Percentiles rank a stretch among this genome's conserved stretches.
Evolutionary conservation across 2,797 vertebrate species (phyloP).

Genomic region (Pyrocephalus nanus): DNA sequence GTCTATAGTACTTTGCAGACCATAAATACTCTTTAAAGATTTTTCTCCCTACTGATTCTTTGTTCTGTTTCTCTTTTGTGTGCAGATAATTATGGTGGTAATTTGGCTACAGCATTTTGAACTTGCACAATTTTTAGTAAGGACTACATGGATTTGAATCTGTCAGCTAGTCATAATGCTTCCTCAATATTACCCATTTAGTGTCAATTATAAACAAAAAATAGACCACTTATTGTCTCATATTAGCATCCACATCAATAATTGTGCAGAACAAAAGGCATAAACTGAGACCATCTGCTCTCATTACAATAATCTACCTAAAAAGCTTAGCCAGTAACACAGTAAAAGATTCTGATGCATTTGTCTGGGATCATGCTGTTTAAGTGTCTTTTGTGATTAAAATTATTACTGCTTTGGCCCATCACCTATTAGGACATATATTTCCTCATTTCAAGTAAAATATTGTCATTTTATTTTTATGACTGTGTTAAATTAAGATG

Average conservation of each 20-base stretch:
- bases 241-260: slow-evolving; percentile 75
- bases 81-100: slow-evolving; percentile 17
- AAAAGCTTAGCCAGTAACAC: slow-evolving; percentile 55
- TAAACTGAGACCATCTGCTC: slow-evolving; percentile 77
- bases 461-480: slow-evolving; percentile 48
- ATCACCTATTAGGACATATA: slow-evolving; percentile 46
- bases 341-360: slow-evolving; percentile 64
- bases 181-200: slow-evolving; percentile 71
- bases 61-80: slow-evolving; percentile 17
- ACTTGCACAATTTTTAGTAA: slow-evolving; percentile 50
- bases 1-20: background rate
- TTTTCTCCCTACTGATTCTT: slow-evolving; percentile 10
- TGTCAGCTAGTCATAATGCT: slow-evolving; percentile 70
- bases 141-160: slow-evolving; percentile 61
- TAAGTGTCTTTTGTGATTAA: slow-evolving; percentile 64
- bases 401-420: slow-evolving; percentile 54
- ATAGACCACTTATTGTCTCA: slow-evolving; percentile 73
- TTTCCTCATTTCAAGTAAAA: slow-evolving; percentile 55
- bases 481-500: slow-evolving; percentile 33
- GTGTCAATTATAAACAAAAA: slow-evolving; percentile 77
- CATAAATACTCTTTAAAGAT: background rate
- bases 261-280: slow-evolving; percentile 74
- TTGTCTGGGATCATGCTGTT: slow-evolving; percentile 57
- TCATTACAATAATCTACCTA: slow-evolving; percentile 65
- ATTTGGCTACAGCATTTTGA: slow-evolving; percentile 45